Evolutionary conservation across 35 echinoderm and acorn worm species (phyloP), one percentile per base, ranked within the genome.

Genomic region (Chiridota heheva): DNA sequence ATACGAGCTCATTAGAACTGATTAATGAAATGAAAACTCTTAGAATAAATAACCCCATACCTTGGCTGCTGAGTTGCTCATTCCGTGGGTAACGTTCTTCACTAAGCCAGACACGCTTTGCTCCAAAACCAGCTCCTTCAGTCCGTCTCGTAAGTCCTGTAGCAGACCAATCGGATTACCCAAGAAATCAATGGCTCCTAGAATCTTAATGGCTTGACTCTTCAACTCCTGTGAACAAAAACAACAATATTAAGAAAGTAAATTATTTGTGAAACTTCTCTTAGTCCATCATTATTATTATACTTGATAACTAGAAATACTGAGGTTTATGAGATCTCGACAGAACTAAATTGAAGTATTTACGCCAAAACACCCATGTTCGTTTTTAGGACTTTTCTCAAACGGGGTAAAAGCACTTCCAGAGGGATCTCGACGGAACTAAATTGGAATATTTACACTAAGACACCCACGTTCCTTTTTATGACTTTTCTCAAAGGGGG

Each of bases 171-270:
- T 87, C 0, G 94, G 93, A 42, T 97, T 97, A 22, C 94, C 94
- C 1, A 97, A 65, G 80, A 97, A 97, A 46, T 97, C 94, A 32
- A 97, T 81, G n/a, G 94, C 67, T 25, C 94, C 94, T 10, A 97
- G 75, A 26, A 97, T 91, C 82, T 97, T 97, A 20, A 91, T 78
- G 42, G 94, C 94, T 60, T 97, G 94, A 48, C 94, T 91, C 42
- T 89, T 91, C n/a, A 97, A 45, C 75, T 97, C 94, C 89, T 96
- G 34, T 29, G n/a, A 22, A 36, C 42, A 15, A 13, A n/a, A 22
- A n/a, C n/a, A 22, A 53, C 20, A 29, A 25, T 25, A 42, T 10
- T 6, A 13, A 13, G 27, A 65, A 65, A 13, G 27, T 12, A 8
- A 65, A 65, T 53, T 53, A 12, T 53, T 12, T 53, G 10, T 22